phyloP scores from a whole-genome alignment of 2,888 invertebrate genomes.

The Limnephilus rhombicus region DNA sequence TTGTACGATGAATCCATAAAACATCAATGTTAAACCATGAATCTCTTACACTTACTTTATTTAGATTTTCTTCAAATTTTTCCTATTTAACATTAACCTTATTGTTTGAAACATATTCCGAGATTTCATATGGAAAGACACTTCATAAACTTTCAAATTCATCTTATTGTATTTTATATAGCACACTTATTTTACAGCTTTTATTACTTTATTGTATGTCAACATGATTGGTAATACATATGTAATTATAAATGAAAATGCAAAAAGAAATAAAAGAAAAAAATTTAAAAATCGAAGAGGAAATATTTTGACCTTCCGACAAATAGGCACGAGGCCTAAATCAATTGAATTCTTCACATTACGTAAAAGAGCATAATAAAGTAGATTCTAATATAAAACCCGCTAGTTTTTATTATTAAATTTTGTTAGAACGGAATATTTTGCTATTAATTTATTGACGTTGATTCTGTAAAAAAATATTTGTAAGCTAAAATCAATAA shows the following conservation, averaged over 20 bases:
- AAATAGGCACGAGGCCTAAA: too few relatives aligned
- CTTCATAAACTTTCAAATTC: neutral
- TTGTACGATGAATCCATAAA: neutral
- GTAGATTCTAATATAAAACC: neutral
- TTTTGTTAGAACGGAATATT: too few relatives aligned
- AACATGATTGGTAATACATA: neutral
- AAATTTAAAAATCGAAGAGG: neutral
- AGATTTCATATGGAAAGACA: neutral
- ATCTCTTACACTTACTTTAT: neutral
- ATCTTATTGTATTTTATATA: slow-evolving; percentile 1
- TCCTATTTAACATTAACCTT: neutral
- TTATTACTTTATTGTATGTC: neutral
- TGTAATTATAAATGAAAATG: neutral
- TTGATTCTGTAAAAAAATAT: neutral
- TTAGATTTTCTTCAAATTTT: neutral
- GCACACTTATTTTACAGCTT: neutral
- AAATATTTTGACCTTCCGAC: too few relatives aligned
- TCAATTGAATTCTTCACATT: neutral
- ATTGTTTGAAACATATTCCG: neutral
- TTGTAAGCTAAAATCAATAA: neutral
- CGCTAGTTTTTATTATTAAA: neutral
- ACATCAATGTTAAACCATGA: slow-evolving; percentile 6
- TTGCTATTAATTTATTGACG: neutral
- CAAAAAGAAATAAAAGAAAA: neutral
- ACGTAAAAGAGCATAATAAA: neutral